Percentiles rank a stretch among this genome's conserved stretches.
phyloP scores from a whole-genome alignment of 2,113 vertebrate species.

The Oxygymnocypris stewartii region DNA sequence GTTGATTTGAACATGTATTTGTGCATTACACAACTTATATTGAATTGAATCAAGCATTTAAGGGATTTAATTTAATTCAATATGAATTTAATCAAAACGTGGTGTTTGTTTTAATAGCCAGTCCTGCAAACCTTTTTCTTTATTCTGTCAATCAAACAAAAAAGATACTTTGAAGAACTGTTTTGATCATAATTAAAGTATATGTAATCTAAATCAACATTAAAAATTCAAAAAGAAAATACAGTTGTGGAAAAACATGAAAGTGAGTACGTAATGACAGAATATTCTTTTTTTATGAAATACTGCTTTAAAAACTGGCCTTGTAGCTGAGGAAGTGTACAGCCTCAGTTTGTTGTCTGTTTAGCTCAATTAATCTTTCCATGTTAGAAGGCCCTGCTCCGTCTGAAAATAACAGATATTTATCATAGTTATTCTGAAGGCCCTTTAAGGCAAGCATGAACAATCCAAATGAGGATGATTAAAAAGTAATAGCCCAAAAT shows the following conservation, averaged over 20 bases:
- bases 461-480: conserved; percentile 44
- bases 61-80: no score
- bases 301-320: background rate
- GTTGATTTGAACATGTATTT: no score
- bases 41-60: no score
- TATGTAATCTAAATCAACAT: background rate
- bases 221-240: no score
- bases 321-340: background rate
- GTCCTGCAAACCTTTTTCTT: no score
- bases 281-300: background rate
- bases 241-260: no score
- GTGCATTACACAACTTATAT: no score
- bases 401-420: conserved; percentile 22
- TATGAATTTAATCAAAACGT: no score
- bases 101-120: no score
- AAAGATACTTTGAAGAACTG: background rate
- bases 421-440: conserved; percentile 18
- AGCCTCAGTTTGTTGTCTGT: background rate
- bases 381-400: background rate
- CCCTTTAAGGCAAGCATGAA: conserved; percentile 39
- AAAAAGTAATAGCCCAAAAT: conserved; percentile 43
- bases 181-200: background rate
- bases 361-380: conserved; percentile 2
- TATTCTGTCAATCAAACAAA: background rate
- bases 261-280: no score